phyloP scores from a whole-genome alignment of 2,888 invertebrate genomes.

The Eudemis profundana region DNA sequence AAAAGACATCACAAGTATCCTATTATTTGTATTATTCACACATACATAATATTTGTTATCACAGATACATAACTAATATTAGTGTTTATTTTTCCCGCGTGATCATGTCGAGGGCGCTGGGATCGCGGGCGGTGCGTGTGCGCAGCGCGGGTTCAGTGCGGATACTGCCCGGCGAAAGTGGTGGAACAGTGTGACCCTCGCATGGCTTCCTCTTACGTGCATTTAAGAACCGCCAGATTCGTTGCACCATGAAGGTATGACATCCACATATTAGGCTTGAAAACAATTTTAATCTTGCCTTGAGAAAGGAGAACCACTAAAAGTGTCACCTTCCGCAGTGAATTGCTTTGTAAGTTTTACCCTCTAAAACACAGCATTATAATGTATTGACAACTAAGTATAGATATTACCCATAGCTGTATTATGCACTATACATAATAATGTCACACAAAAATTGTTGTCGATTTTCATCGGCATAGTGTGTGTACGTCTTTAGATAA shows the following conservation, averaged over 20 bases:
- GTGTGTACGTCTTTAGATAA: too few species aligned
- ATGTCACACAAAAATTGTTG: too few species aligned
- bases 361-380: too few species aligned
- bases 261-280: constrained; percentile 7
- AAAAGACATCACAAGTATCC: constrained; percentile 34
- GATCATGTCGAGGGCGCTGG: constrained; percentile 44
- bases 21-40: constrained; percentile 15
- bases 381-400: too few species aligned
- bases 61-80: constrained; percentile 37
- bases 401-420: too few species aligned
- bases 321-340: neutral
- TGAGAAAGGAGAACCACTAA: neutral
- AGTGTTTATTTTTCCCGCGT: constrained; percentile 34
- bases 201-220: constrained; percentile 35
- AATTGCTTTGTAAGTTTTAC: neutral
- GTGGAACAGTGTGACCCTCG: constrained; percentile 55
- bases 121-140: constrained; percentile 65
- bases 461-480: too few species aligned
- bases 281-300: constrained; percentile 7
- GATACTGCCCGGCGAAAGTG: constrained; percentile 76
- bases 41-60: constrained; percentile 32
- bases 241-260: neutral
- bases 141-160: constrained; percentile 60
- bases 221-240: constrained; percentile 11
- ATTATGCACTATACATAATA: too few species aligned